Conservation (phyloP, 2,113 vertebrate genomes). For the Sapayoa aenigma region DNA sequence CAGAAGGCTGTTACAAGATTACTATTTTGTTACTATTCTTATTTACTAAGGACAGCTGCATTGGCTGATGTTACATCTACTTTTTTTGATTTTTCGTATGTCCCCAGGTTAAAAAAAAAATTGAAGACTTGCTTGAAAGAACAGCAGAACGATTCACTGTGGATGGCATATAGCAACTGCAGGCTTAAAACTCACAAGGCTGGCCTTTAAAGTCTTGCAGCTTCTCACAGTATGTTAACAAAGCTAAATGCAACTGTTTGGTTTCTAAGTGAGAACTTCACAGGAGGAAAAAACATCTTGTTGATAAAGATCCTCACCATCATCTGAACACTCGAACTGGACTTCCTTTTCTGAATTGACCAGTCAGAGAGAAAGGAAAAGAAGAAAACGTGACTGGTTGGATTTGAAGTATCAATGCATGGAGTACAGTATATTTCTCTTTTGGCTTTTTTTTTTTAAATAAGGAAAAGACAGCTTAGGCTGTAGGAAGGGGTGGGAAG, state of each 20-base stretch:
- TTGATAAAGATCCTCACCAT: conserved; percentile 80
- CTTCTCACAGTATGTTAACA: conserved; percentile 39
- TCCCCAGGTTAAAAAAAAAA: conserved; percentile 30
- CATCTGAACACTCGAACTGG: conserved; percentile 81
- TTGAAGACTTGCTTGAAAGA: background rate
- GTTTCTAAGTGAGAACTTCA: conserved; percentile 64
- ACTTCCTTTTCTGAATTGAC: conserved; percentile 84
- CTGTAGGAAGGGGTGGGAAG: background rate
- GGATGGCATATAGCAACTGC: conserved; percentile 13
- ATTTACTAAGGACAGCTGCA: conserved; percentile 8
- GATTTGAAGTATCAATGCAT: conserved; percentile 60
- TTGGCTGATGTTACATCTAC: conserved; percentile 51
- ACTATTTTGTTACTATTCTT: background rate
- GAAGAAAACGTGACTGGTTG: conserved; percentile 71
- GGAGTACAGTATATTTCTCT: conserved; percentile 57
- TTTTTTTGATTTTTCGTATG: background rate
- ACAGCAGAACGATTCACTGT: background rate
- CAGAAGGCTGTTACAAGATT: background rate
- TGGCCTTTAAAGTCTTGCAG: conserved; percentile 21
- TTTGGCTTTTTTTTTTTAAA: background rate
- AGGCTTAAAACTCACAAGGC: conserved; percentile 23
- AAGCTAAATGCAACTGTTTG: conserved; percentile 40
- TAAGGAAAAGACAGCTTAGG: background rate
- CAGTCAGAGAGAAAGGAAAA: conserved; percentile 79
- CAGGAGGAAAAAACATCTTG: conserved; percentile 69